Conservation (phyloP, 1,140 invertebrate genomes). For the Panagrolaimus sp. region DNA sequence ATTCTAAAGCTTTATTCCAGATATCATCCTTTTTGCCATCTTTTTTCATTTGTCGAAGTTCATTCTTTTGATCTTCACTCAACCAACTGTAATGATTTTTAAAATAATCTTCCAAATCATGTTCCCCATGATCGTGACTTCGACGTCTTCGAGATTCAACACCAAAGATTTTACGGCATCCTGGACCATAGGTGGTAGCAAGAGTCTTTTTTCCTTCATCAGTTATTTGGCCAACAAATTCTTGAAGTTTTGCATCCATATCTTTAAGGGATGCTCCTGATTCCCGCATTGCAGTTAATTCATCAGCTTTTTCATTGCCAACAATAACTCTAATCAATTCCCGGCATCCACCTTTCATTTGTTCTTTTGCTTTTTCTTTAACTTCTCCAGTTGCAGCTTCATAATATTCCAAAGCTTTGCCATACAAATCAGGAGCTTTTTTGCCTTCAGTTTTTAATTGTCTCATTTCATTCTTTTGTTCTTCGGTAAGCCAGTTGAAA, state of each 20-base stretch:
- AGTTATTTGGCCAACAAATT: constrained; percentile 25
- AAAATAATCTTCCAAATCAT: constrained; percentile 43
- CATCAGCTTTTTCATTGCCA: constrained; percentile 43
- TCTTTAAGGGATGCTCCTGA: constrained; percentile 27
- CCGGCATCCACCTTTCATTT: constrained; percentile 28
- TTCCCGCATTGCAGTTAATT: constrained; percentile 45
- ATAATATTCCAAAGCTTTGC: constrained; percentile 2
- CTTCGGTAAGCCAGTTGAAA: constrained; percentile 43
- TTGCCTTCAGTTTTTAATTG: constrained; percentile 38
- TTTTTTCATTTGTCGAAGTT: constrained; percentile 20
- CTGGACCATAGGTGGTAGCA: constrained; percentile 25
- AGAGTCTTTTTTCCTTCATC: constrained; percentile 43
- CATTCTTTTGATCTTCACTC: constrained; percentile 36
- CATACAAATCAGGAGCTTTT: neutral
- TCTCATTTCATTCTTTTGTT: neutral
- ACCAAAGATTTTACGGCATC: constrained; percentile 35
- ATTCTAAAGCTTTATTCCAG: constrained; percentile 23
- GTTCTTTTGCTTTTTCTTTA: constrained; percentile 27
- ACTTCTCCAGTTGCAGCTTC: neutral
- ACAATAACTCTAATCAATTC: constrained; percentile 23
- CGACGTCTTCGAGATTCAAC: constrained; percentile 7
- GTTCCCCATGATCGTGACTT: constrained; percentile 19
- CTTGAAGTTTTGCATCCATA: constrained; percentile 32
- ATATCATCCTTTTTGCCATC: neutral
- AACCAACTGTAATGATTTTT: constrained; percentile 42